Percentiles rank a stretch among this genome's conserved stretches.
Conservation (phyloP, 2,113 vertebrate species). For the Phylloscopus trochilus region DNA sequence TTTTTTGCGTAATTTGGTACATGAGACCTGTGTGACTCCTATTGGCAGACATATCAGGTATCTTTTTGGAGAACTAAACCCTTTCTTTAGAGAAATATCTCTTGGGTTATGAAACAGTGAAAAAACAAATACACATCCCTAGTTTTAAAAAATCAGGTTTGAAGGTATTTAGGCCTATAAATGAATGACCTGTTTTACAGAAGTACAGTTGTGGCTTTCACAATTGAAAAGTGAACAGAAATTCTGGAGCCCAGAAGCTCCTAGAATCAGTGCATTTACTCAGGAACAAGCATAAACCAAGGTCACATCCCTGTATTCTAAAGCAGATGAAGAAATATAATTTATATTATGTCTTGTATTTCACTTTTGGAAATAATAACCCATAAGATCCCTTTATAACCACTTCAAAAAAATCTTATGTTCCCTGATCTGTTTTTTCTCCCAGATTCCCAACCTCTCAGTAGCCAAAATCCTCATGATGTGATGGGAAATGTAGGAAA, state of each 20-base stretch:
- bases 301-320: neutral
- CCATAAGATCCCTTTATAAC: neutral
- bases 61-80: neutral
- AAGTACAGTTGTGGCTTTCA: neutral
- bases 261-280: neutral
- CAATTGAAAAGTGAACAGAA: neutral
- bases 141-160: neutral
- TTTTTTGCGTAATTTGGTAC: neutral
- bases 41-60: neutral
- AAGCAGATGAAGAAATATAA: neutral
- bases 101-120: neutral
- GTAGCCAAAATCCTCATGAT: neutral
- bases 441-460: neutral
- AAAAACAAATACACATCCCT: neutral
- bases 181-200: neutral
- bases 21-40: neutral
- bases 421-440: neutral
- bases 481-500: neutral
- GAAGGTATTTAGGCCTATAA: neutral
- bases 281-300: neutral
- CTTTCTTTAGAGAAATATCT: neutral
- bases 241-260: neutral
- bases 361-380: neutral
- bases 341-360: neutral
- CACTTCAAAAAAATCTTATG: neutral